These are phyloP conservation scores for Tortricodes alternella DNA, from an alignment of 2,888 invertebrate genomes.

Conservation along the genomic window DNA sequence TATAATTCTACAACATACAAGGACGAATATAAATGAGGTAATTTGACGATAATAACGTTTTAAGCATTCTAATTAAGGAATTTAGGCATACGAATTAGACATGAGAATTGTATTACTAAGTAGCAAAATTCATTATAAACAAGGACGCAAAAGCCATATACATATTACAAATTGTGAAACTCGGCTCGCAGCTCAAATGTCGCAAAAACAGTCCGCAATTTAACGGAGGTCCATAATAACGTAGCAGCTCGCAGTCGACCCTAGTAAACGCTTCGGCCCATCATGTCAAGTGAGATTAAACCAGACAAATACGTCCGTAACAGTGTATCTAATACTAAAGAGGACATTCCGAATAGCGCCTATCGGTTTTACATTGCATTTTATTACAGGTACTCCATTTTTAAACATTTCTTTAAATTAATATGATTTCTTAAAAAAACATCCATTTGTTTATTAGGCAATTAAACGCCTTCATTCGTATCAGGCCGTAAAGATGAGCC, in stretches of 20 bases:
- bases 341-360: not conserved
- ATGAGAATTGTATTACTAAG: no score
- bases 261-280: constrained; percentile 57
- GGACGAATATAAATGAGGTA: no score
- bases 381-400: constrained; percentile 26
- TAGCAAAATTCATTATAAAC: no score
- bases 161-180: no score
- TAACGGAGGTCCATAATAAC: constrained; percentile 64
- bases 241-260: constrained; percentile 52
- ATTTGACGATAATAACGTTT: no score
- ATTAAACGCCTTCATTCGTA: constrained; percentile 56
- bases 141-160: no score
- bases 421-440: constrained; percentile 47
- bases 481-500: constrained; percentile 41
- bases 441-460: constrained; percentile 55
- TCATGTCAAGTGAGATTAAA: constrained; percentile 56
- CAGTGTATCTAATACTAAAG: constrained; percentile 31
- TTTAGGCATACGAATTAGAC: no score
- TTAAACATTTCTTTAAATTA: constrained; percentile 36
- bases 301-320: constrained; percentile 44
- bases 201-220: constrained; percentile 37
- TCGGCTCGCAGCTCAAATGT: no score
- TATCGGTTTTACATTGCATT: constrained; percentile 21
- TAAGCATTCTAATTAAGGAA: no score
- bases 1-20: no score